These are phyloP conservation scores for Drosophila lini DNA, from an alignment of 1,140 invertebrate genomes.

Conservation along the genomic window DNA sequence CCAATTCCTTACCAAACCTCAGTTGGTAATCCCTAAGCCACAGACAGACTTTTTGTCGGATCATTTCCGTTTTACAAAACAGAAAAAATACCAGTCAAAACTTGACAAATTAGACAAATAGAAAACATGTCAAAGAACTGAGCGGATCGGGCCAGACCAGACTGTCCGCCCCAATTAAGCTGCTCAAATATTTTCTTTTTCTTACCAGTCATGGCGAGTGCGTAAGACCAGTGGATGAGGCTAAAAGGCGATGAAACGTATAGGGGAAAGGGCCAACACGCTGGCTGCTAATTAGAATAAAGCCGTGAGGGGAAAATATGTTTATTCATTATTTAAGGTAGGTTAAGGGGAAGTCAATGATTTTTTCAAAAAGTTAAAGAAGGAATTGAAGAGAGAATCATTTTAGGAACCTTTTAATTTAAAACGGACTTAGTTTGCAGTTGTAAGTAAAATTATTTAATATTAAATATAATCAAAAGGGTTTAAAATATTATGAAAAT, in stretches of 20 bases:
- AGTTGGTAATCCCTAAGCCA: constrained; percentile 33
- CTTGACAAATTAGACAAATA: constrained; percentile 81
- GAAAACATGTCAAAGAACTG: constrained; percentile 80
- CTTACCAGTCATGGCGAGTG: constrained; percentile 60
- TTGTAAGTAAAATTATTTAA: background rate
- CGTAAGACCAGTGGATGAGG: constrained; percentile 66
- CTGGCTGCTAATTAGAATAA: constrained; percentile 79
- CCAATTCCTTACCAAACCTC: constrained; percentile 8
- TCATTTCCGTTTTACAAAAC: constrained; percentile 68
- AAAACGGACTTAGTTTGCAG: background rate
- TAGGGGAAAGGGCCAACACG: constrained; percentile 13
- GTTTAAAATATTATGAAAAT: background rate
- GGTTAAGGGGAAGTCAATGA: background rate
- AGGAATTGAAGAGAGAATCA: background rate
- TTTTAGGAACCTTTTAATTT: no score
- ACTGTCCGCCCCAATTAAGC: constrained; percentile 68
- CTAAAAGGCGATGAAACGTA: constrained; percentile 14
- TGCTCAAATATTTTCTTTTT: constrained; percentile 42
- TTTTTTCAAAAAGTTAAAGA: accelerated
- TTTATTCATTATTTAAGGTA: constrained; percentile 59
- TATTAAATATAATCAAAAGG: background rate
- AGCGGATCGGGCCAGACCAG: constrained; percentile 38
- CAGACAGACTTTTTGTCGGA: constrained; percentile 51
- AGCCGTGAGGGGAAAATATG: constrained; percentile 36
- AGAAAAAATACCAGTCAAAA: constrained; percentile 41